Percentiles rank a stretch among this genome's conserved stretches.
Evolutionary conservation across 2,797 vertebrate species (phyloP).

Genomic region (Delichon dasypus): DNA sequence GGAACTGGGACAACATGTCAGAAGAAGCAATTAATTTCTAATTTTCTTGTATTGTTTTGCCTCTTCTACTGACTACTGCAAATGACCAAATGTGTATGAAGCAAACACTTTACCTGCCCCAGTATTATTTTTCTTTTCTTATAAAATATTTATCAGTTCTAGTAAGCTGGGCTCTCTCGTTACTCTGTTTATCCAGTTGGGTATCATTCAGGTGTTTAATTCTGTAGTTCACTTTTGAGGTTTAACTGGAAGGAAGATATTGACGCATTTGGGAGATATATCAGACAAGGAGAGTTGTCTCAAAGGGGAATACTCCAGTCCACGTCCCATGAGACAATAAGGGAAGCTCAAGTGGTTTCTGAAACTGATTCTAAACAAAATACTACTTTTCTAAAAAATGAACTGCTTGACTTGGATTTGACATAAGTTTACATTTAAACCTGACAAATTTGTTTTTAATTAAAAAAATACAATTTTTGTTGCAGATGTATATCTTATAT

Average conservation of each 20-base stretch:
- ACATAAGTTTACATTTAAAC: not conserved
- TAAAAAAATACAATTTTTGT: not conserved
- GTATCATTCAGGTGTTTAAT: not conserved
- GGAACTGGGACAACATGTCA: not conserved
- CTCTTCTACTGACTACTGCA: not conserved
- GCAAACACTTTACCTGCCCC: not conserved
- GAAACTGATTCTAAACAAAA: not conserved
- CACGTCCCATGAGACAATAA: not conserved
- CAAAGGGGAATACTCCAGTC: not conserved
- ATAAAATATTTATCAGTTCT: not conserved
- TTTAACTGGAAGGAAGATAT: not conserved
- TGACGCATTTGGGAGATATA: not conserved
- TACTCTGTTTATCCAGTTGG: not conserved
- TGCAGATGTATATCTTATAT: not conserved
- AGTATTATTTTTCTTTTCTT: not conserved
- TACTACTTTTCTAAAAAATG: not conserved
- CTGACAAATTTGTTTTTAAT: not conserved
- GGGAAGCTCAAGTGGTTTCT: not conserved
- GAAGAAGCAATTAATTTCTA: not conserved
- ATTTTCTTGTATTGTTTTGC: not conserved
- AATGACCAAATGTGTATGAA: not conserved
- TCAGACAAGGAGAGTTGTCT: not conserved
- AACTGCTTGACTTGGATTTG: not conserved
- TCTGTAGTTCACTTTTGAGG: not conserved
- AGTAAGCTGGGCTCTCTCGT: not conserved